Evolutionary conservation across 2,888 invertebrate genomes (phyloP).

Genomic region (Diarsia rubi): DNA sequence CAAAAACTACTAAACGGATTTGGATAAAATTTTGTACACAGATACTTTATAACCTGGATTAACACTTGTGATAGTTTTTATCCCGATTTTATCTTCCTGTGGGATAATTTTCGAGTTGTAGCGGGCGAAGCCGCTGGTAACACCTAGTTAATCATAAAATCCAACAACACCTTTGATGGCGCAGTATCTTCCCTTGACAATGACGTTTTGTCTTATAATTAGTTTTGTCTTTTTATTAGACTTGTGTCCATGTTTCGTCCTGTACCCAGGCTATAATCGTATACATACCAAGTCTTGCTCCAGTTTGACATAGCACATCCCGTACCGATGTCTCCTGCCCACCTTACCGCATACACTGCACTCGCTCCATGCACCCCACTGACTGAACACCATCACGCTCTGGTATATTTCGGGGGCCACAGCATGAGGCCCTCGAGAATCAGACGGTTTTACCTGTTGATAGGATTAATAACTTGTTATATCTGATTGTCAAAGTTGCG

Average conservation of each 20-base stretch:
- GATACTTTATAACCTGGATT: no score
- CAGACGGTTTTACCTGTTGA: slow-evolving; percentile 71
- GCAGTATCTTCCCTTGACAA: background rate
- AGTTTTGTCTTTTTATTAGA: no score
- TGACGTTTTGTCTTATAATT: no score
- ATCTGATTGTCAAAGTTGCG: background rate
- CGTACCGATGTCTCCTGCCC: slow-evolving; percentile 91
- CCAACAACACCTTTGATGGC: background rate
- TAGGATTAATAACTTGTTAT: background rate
- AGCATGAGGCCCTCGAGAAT: slow-evolving; percentile 70
- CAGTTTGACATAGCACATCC: slow-evolving; percentile 90
- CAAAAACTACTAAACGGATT: no score
- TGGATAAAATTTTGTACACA: no score
- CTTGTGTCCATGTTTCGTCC: no score
- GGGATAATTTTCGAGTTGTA: no score
- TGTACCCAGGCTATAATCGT: background rate
- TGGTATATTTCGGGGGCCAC: slow-evolving; percentile 31
- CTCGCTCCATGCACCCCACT: slow-evolving; percentile 92
- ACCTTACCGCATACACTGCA: slow-evolving; percentile 92
- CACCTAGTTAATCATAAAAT: no score
- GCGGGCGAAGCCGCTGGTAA: no score
- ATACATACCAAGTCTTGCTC: slow-evolving; percentile 27
- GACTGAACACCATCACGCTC: slow-evolving; percentile 85
- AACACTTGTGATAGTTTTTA: no score
- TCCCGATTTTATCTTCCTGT: no score